Base-by-base conservation (phyloP, 2,797 vertebrate genomes). In the Myiotriccus ornatus region DNA sequence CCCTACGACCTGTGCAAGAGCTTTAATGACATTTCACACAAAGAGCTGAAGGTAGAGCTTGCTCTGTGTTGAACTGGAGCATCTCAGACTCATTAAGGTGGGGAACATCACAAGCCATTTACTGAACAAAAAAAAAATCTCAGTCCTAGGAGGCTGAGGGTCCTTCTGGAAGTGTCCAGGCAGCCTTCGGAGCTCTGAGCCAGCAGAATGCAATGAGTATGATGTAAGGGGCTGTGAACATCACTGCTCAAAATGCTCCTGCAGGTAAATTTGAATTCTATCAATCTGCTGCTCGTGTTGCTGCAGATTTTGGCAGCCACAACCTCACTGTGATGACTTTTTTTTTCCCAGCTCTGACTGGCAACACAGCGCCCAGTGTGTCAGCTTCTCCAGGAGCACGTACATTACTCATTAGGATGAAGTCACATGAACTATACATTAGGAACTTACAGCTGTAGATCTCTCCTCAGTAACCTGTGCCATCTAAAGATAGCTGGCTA, bases 1-100 rank as follows among this genome's bases (percentile, higher is more conserved):
- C 80, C 95, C 88, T 94, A 1, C 81, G 94, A 96, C 80, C 95
- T 95, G 83, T 94, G 49, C 70, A 79, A 95, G 89, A 95, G 65
- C 87, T 75, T 87, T 96, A 88, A 95, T 84, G 79, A 49, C 82
- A 74, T 92, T 93, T 75, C 68, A 53, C 41, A 32, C 53, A 92
- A 97, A 90, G 87, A 83, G 52, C 44, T 89, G 64, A 82, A 86
- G 69, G 85, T 81, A 93, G 59, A 93, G 41, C 47, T 28, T 53
- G 27, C 74, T 73, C 87, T 73, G 52, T 24, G 59, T 59, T 84
- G 80, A 67, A 11, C 67, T 60, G 39, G 53, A 73, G 27, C 46
- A 47, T 47, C 53, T 67, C 81, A 84, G 67, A 60, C 74, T 90
- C 53, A 53, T 90, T 90, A 84, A 60, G 5, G 3, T 73, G 47